Conservation (phyloP, 2,797 vertebrate species). For the Hypotaenidia philippensis region DNA sequence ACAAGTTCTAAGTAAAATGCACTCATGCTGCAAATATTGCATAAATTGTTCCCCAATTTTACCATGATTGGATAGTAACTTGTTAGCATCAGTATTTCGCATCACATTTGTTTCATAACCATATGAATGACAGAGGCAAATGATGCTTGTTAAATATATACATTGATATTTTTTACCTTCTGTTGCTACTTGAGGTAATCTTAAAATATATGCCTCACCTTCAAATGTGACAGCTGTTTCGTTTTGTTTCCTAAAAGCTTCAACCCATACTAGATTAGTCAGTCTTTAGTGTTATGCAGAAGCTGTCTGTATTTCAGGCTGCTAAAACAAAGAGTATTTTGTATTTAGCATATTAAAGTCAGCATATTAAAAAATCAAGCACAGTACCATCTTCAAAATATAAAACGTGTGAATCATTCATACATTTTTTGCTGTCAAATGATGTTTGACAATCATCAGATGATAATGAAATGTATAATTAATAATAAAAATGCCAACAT, state of each 20-base stretch:
- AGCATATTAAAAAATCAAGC: constrained; percentile 74
- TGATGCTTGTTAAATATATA: constrained; percentile 41
- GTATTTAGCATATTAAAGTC: constrained; percentile 61
- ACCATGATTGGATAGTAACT: constrained; percentile 23
- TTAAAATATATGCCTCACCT: constrained; percentile 35
- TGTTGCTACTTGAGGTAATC: constrained; percentile 45
- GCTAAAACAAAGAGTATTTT: constrained; percentile 56
- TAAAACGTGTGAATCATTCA: constrained; percentile 79
- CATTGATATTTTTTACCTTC: constrained; percentile 55
- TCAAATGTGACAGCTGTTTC: constrained; percentile 34
- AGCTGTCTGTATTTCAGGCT: constrained; percentile 39
- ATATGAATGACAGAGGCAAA: constrained; percentile 49
- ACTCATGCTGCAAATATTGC: background rate
- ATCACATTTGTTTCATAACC: constrained; percentile 20
- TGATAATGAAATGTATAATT: constrained; percentile 89
- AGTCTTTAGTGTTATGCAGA: background rate
- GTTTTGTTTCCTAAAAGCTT: background rate
- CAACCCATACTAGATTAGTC: constrained; percentile 29
- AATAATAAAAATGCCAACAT: constrained; percentile 88
- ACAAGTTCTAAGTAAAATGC: constrained; percentile 23
- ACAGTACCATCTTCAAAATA: constrained; percentile 44
- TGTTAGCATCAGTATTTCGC: constrained; percentile 4
- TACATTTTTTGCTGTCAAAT: constrained; percentile 75
- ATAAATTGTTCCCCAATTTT: constrained; percentile 23
- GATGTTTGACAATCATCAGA: constrained; percentile 85